Conservation (phyloP, 2,888 invertebrate species). For the Nomada fucata region DNA sequence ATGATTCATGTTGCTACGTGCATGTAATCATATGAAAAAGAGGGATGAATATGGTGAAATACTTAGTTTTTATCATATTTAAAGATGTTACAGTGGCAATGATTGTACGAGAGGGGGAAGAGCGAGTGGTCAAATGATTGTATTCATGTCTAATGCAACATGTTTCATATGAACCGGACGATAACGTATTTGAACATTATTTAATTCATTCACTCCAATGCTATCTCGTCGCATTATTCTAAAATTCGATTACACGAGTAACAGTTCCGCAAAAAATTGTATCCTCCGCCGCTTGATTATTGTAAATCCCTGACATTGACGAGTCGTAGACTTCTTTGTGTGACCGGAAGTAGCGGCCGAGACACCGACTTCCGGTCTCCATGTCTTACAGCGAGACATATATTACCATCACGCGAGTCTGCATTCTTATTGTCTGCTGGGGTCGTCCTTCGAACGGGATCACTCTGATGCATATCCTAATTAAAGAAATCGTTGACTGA, state of each 20-base stretch:
- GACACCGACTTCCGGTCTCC: conserved; percentile 63
- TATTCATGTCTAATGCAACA: too few relatives aligned
- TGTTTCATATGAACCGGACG: too few relatives aligned
- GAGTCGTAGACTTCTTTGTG: conserved; percentile 23
- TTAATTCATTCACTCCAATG: too few relatives aligned
- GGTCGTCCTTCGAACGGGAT: conserved; percentile 46
- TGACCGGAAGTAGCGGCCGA: conserved; percentile 54
- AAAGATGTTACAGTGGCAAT: too few relatives aligned
- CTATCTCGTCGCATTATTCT: too few relatives aligned
- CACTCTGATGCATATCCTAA: not conserved
- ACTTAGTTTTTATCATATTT: too few relatives aligned
- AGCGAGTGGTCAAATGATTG: too few relatives aligned
- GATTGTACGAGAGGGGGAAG: too few relatives aligned
- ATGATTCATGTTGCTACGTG: too few relatives aligned
- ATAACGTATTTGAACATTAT: too few relatives aligned
- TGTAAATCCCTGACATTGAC: conserved; percentile 33
- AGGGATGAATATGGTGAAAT: too few relatives aligned
- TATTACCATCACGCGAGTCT: conserved; percentile 52
- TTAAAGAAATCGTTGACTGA: conserved; percentile 13
- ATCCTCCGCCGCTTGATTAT: conserved; percentile 5
- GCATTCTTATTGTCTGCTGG: conserved; percentile 47
- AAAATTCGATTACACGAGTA: not conserved
- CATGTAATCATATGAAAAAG: too few relatives aligned
- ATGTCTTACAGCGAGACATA: conserved; percentile 45
- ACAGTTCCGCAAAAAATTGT: not conserved